phyloP scores from a whole-genome alignment of 2,113 vertebrate species.

The Mustelus asterias region DNA sequence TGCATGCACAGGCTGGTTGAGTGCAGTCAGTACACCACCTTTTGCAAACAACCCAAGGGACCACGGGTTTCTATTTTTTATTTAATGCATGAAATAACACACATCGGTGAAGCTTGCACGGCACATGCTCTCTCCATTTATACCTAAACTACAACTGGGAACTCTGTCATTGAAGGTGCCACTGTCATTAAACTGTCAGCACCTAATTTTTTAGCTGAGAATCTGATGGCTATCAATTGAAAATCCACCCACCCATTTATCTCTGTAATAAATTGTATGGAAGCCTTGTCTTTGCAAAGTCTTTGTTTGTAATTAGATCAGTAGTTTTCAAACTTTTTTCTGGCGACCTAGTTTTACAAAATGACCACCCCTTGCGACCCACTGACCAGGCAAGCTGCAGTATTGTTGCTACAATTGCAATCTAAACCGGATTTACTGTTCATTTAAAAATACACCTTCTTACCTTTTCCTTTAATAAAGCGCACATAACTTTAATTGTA shows the following conservation, averaged over 20 bases:
- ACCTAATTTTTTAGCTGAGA: background rate
- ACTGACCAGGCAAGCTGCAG: no score
- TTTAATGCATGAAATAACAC: background rate
- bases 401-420: no score
- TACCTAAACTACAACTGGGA: background rate
- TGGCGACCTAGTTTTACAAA: no score
- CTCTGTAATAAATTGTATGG: background rate
- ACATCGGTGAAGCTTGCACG: background rate
- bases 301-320: background rate
- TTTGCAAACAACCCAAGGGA: no score
- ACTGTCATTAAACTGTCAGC: background rate
- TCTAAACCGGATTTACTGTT: no score
- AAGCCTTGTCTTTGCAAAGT: background rate
- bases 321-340: no score
- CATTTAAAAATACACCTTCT: no score
- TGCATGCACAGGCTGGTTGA: no score
- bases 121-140: background rate
- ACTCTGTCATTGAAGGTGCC: background rate
- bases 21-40: no score
- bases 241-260: background rate
- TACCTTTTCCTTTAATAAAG: no score
- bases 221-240: background rate
- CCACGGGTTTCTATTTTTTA: background rate
- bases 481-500: no score
- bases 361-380: no score